Evolutionary conservation across 2,113 vertebrate genomes (phyloP), one percentile per base, ranked within the genome.

Genomic region (Stegastes partitus): DNA sequence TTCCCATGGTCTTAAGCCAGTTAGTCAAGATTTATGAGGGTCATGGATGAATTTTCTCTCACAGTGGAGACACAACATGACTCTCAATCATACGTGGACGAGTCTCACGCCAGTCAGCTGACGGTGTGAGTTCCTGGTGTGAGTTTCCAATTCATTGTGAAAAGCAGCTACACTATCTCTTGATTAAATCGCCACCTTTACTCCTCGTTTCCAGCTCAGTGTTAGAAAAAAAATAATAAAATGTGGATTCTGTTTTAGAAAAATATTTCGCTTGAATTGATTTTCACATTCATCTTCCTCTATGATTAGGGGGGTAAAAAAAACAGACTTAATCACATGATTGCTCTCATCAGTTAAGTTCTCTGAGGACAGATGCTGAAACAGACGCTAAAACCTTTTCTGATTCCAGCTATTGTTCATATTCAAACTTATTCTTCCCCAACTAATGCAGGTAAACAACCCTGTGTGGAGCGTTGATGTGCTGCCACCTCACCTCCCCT

Each of bases 181-280:
- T 57, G 49, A 87, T 77, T 65, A 49, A 76, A 82, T 84, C 74
- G 1, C 31, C 44, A 23, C 54, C 21, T 74, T 53, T 79, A 50
- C 64, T 31, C 61, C 19, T 18, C 47, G 56, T 51, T 63, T 53
- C 21, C 9, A 18, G 45, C 39, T 61, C 45, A 23, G 16, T 12
- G 49, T 50, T 51, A 7, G 2, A 65, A 64, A 68, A 53, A 57
- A 53, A 62, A 19, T 12, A 25, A 8, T 3, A 8, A 47, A 21
- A 77, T 22, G 22, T 16, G 28, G 18, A 66, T 56, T 70, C 8
- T 39, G 12, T 58, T 70, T 37, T 5, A 4, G 15, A 39, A 34
- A 70, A 65, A 67, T 49, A 12, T 28, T 58, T 25, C 2, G 11
- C 34, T 23, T 21, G 37, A 39, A 58, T 49, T 21, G 3, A 58